Conservation (phyloP, 2,888 invertebrate genomes). For the Apamea anceps region DNA sequence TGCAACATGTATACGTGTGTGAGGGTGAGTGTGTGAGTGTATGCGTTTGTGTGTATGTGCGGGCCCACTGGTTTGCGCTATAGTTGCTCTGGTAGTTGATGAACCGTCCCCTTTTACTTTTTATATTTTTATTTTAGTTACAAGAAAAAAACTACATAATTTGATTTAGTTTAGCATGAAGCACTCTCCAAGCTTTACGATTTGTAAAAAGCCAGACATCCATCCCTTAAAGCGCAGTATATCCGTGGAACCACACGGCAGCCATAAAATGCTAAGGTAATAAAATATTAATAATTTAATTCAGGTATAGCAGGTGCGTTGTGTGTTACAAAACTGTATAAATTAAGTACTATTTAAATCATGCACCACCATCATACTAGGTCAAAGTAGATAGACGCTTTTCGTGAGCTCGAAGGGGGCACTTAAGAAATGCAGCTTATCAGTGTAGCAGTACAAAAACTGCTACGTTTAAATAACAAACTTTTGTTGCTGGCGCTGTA, state of each 20-base stretch:
- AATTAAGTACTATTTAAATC: conserved; percentile 37
- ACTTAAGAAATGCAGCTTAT: conserved; percentile 48
- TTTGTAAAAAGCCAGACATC: not conserved
- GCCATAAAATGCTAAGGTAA: not conserved
- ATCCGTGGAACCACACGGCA: not conserved
- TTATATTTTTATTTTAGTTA: too few species aligned
- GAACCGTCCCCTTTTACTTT: too few species aligned
- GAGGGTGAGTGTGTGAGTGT: too few species aligned
- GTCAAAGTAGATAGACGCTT: conserved; percentile 63
- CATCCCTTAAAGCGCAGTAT: not conserved
- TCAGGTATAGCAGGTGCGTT: not conserved
- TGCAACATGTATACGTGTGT: too few species aligned
- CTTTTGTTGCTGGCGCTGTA: conserved; percentile 12
- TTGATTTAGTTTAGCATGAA: not conserved
- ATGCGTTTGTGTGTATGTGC: too few species aligned
- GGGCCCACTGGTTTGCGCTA: too few species aligned
- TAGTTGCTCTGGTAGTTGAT: too few species aligned
- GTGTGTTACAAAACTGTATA: not conserved
- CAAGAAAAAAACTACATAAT: too few species aligned
- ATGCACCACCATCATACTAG: conserved; percentile 52
- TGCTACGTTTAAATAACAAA: conserved; percentile 62
- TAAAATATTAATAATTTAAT: not conserved
- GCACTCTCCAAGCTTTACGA: not conserved
- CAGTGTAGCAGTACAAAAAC: conserved; percentile 20
- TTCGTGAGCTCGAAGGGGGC: conserved; percentile 59